A percentile compares a stretch with the other conserved stretches of the same genome.
Evolutionary conservation across 2,113 vertebrate genomes (phyloP).

Genomic region (Cricetomys ansorgei): DNA sequence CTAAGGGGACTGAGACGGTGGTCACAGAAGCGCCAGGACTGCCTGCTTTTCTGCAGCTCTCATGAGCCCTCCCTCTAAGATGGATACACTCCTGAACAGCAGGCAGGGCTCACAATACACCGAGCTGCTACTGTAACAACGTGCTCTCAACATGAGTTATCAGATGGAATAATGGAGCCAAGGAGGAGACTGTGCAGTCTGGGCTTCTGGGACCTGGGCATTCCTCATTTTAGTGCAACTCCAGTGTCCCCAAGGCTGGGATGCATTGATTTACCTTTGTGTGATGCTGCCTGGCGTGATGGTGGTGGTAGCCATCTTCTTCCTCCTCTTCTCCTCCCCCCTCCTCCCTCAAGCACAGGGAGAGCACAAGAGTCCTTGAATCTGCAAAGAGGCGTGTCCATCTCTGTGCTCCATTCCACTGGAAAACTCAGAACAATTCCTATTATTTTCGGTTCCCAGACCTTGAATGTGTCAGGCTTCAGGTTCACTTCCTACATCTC

Average conservation of each 20-base stretch:
- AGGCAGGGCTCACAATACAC: background rate
- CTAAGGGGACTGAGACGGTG: background rate
- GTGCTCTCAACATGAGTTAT: background rate
- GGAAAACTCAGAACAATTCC: constrained; percentile 84
- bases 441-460: constrained; percentile 81
- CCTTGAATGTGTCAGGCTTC: constrained; percentile 83
- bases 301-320: background rate
- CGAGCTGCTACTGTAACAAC: background rate
- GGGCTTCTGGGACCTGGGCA: background rate
- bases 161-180: background rate
- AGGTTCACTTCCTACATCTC: constrained; percentile 84
- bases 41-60: background rate
- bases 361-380: background rate
- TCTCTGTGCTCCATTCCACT: background rate
- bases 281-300: background rate
- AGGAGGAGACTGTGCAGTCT: background rate
- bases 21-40: background rate
- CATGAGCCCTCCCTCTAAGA: background rate
- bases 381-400: background rate
- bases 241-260: background rate
- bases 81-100: background rate
- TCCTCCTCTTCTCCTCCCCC: background rate
- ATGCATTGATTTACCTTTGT: background rate
- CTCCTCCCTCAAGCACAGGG: background rate
- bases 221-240: background rate